These are phyloP conservation scores for Syrmaticus mikado DNA, from an alignment of 2,113 vertebrate genomes.

Conservation along the genomic window DNA sequence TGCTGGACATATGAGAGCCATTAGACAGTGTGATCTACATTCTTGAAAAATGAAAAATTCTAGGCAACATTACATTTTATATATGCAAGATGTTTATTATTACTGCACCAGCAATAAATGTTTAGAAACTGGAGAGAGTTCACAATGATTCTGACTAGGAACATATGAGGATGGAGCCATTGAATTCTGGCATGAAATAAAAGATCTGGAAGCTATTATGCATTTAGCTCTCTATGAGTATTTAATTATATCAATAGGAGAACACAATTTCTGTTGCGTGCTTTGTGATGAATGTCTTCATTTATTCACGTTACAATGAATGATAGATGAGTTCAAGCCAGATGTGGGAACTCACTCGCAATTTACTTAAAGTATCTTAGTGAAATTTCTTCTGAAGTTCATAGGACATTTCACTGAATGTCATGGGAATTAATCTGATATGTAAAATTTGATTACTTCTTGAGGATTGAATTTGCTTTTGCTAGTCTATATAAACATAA, in stretches of 20 bases:
- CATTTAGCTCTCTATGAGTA: slow-evolving; percentile 81
- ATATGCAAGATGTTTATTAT: slow-evolving; percentile 89
- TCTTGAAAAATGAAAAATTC: slow-evolving; percentile 86
- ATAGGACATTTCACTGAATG: slow-evolving; percentile 41
- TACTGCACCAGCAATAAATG: slow-evolving; percentile 84
- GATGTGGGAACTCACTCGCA: slow-evolving; percentile 75
- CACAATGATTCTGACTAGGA: slow-evolving; percentile 83
- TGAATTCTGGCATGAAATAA: slow-evolving; percentile 84
- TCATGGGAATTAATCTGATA: slow-evolving; percentile 1
- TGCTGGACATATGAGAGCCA: slow-evolving; percentile 82
- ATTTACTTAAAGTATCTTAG: slow-evolving; percentile 73
- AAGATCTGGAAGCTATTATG: slow-evolving; percentile 84
- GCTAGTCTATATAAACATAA: slow-evolving; percentile 5
- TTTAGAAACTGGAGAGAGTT: slow-evolving; percentile 85
- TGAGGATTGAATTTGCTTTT: slow-evolving; percentile 22
- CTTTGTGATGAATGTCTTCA: slow-evolving; percentile 83
- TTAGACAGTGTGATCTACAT: slow-evolving; percentile 80
- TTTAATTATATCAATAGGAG: slow-evolving; percentile 86
- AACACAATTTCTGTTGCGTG: slow-evolving; percentile 83
- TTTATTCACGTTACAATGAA: slow-evolving; percentile 79
- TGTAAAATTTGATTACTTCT: slow-evolving; percentile 14
- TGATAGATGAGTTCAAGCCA: slow-evolving; percentile 79
- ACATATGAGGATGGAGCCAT: slow-evolving; percentile 83
- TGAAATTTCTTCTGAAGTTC: slow-evolving; percentile 68
- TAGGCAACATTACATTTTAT: slow-evolving; percentile 85